Conservation (phyloP, 2,888 invertebrate genomes). For the Hirtodrosophila trivittata region DNA sequence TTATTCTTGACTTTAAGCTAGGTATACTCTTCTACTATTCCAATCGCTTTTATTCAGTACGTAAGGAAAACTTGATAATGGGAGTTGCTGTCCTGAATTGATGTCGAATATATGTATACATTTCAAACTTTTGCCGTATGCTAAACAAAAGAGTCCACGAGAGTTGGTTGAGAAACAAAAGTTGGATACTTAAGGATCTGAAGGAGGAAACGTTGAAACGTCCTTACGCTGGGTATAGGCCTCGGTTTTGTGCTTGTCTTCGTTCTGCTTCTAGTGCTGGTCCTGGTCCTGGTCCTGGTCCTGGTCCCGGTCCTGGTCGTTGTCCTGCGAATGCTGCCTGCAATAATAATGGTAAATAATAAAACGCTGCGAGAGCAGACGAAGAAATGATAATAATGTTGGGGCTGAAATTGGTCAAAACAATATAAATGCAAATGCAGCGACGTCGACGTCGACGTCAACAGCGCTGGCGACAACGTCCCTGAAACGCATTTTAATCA, state of each 20-base stretch:
- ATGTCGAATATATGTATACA: slow-evolving; percentile 36
- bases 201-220: too few relatives aligned
- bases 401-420: slow-evolving; percentile 68
- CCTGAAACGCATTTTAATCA: slow-evolving; percentile 75
- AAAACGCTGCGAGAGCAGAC: slow-evolving; percentile 38
- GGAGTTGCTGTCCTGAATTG: slow-evolving; percentile 3
- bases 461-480: slow-evolving; percentile 9
- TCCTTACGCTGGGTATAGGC: slow-evolving; percentile 8
- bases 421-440: slow-evolving; percentile 75
- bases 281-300: slow-evolving; percentile 9
- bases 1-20: too few relatives aligned
- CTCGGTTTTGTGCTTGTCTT: neutral
- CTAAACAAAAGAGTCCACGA: slow-evolving; percentile 26
- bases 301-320: neutral
- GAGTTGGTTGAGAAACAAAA: slow-evolving; percentile 7
- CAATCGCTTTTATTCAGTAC: too few relatives aligned
- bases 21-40: too few relatives aligned
- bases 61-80: slow-evolving; percentile 15
- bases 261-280: neutral
- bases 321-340: slow-evolving; percentile 31
- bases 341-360: slow-evolving; percentile 62
- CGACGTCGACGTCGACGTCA: slow-evolving; percentile 17
- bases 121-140: slow-evolving; percentile 47
- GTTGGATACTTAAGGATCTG: slow-evolving; percentile 30
- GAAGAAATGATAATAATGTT: slow-evolving; percentile 72